A percentile compares a stretch with the other conserved stretches of the same genome.
These are phyloP conservation scores for Strongylocentrotus purpuratus DNA, from an alignment of 35 echinoderm and acorn worm genomes.

Conservation along the genomic window DNA sequence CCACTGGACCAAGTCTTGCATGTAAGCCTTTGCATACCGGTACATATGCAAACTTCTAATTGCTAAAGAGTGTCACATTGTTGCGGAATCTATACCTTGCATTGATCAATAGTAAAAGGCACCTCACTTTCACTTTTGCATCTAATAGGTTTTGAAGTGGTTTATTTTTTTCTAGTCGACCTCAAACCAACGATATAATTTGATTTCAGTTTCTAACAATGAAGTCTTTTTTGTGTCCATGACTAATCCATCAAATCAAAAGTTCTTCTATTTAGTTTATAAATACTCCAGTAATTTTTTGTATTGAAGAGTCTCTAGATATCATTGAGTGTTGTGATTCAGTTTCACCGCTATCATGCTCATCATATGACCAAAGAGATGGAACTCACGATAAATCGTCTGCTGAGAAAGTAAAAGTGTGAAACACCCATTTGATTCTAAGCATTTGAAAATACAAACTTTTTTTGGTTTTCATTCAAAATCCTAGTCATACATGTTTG, in stretches of 20 bases:
- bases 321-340: neutral
- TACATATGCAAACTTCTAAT: too few relatives aligned
- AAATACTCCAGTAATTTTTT: neutral
- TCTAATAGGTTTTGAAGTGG: neutral
- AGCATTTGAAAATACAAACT: too few relatives aligned
- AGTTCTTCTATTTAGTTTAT: neutral
- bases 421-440: too few relatives aligned
- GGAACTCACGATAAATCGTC: too few relatives aligned
- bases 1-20: too few relatives aligned
- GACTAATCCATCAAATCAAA: neutral
- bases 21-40: too few relatives aligned
- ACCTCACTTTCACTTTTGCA: neutral
- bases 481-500: too few relatives aligned
- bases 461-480: too few relatives aligned
- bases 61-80: too few relatives aligned
- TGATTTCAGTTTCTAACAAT: neutral
- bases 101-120: neutral
- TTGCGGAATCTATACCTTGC: neutral
- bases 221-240: neutral
- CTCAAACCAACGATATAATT: neutral
- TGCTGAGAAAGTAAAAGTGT: too few relatives aligned
- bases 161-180: neutral
- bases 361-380: too few relatives aligned
- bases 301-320: neutral
- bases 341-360: neutral